phyloP scores from a whole-genome alignment of 2,113 vertebrate genomes.

The Merops nubicus region DNA sequence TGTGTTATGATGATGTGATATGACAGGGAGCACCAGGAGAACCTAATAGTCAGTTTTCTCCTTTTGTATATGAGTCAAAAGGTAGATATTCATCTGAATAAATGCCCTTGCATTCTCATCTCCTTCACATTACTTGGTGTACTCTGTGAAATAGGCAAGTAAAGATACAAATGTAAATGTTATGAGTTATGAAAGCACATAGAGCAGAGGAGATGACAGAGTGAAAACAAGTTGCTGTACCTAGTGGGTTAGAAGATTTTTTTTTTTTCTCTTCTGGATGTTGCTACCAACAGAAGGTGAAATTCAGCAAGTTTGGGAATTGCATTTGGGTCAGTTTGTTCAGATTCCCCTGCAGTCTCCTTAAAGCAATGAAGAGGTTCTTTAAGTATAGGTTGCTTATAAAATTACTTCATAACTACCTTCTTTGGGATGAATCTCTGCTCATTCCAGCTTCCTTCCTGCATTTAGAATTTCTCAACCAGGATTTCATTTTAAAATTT shows the following conservation, averaged over 20 bases:
- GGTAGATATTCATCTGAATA: neutral
- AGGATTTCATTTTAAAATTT: neutral
- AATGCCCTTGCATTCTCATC: neutral
- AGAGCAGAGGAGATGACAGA: neutral
- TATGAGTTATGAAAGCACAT: neutral
- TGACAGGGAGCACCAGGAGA: neutral
- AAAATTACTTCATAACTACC: neutral
- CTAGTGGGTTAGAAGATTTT: neutral
- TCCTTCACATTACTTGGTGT: neutral
- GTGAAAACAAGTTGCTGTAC: neutral
- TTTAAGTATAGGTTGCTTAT: neutral
- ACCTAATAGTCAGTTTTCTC: neutral
- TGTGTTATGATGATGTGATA: neutral
- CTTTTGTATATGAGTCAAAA: neutral
- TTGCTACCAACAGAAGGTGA: neutral
- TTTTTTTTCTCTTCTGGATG: neutral
- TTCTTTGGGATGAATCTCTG: neutral
- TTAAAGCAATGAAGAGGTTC: neutral
- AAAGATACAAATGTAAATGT: neutral
- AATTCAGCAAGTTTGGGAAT: neutral
- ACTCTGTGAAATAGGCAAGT: neutral
- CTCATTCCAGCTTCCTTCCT: neutral
- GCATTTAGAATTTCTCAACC: neutral
- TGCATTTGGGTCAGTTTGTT: neutral
- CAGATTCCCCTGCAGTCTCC: neutral